A percentile compares a stretch with the other conserved stretches of the same genome.
Conservation (phyloP, 2,888 invertebrate species). For the Drosophila mettleri region DNA sequence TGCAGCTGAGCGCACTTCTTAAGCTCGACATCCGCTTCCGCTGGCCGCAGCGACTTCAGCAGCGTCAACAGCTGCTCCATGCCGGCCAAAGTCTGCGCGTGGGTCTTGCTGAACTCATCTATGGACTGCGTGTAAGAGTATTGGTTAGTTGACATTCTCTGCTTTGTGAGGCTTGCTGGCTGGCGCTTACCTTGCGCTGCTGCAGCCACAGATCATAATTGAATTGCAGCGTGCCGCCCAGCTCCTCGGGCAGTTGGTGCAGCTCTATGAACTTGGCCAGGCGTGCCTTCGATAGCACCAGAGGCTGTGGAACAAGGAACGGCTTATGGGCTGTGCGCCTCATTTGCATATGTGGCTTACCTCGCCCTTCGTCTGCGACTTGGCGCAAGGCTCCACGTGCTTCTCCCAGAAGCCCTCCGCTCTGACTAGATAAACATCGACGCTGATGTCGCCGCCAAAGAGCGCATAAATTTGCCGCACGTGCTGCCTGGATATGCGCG, state of each 20-base stretch:
- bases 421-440: conserved; percentile 88
- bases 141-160: background rate
- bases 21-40: conserved; percentile 87
- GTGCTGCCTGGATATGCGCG: conserved; percentile 88
- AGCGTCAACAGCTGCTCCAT: conserved; percentile 88
- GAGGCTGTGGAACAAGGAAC: conserved; percentile 86
- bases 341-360: conserved; percentile 56
- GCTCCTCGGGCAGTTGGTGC: conserved; percentile 89
- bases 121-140: conserved; percentile 86
- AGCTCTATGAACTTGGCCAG: conserved; percentile 89
- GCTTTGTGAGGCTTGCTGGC: background rate
- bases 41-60: conserved; percentile 86
- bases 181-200: conserved; percentile 88
- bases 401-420: conserved; percentile 92
- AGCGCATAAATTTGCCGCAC: conserved; percentile 87
- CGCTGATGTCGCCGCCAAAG: conserved; percentile 85
- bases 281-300: conserved; percentile 89
- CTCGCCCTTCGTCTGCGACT: conserved; percentile 87
- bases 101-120: conserved; percentile 89
- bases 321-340: background rate
- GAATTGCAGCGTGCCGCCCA: conserved; percentile 90
- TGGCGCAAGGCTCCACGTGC: conserved; percentile 90
- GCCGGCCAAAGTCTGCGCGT: conserved; percentile 87
- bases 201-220: conserved; percentile 91
- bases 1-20: conserved; percentile 86